Conservation (phyloP, 2,113 vertebrate genomes). For the Megalops atlanticus region DNA sequence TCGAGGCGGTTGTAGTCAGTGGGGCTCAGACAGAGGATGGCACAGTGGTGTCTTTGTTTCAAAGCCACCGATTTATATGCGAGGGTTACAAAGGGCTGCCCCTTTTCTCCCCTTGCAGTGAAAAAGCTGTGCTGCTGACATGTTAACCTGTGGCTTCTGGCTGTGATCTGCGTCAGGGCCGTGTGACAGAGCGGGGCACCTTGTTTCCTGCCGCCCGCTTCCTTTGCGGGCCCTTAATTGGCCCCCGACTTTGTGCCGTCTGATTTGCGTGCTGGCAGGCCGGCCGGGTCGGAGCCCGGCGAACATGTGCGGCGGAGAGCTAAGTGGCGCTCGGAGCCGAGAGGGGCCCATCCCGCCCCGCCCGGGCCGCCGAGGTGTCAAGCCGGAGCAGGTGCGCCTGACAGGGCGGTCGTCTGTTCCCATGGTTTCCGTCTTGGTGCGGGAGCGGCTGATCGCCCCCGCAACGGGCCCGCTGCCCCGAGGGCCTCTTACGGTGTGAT, state of each 20-base stretch:
- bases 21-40: neutral
- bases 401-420: conserved; percentile 41
- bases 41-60: neutral
- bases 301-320: neutral
- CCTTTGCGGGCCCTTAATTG: neutral
- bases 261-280: neutral
- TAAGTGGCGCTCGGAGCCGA: conserved; percentile 20
- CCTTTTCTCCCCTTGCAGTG: too few relatives aligned
- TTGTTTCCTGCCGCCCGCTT: conserved; percentile 22
- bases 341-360: neutral
- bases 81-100: too few relatives aligned
- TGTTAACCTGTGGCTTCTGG: neutral
- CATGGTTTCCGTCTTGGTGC: conserved; percentile 41
- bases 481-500: conserved; percentile 41
- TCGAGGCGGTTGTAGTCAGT: neutral
- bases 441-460: neutral
- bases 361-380: conserved; percentile 26
- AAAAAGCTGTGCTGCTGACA: neutral
- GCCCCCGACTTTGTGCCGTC: neutral
- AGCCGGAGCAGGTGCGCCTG: conserved; percentile 43
- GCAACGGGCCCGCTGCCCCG: conserved; percentile 35
- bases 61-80: neutral
- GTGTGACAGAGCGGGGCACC: neutral
- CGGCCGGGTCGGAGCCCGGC: neutral
- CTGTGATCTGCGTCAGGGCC: neutral